These are phyloP conservation scores for Sycophila sp. DNA, from an alignment of 1,140 invertebrate genomes.

Conservation along the genomic window DNA sequence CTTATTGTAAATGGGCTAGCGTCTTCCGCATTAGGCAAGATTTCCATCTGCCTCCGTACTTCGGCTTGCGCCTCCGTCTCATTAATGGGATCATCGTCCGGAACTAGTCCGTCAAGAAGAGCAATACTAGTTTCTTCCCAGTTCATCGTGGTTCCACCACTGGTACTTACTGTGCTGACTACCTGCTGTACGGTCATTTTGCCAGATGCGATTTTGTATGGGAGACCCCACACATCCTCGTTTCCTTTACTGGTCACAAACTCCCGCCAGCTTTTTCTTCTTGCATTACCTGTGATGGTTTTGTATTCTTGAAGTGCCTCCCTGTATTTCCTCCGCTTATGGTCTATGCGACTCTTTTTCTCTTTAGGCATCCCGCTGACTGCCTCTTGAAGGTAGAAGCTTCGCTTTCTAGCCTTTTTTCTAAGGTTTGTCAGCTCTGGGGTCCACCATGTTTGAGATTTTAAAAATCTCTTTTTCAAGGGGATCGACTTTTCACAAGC, in stretches of 20 bases:
- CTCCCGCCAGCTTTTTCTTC: not conserved
- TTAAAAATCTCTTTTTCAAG: not conserved
- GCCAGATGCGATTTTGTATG: not conserved
- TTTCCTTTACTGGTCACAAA: not conserved
- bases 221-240: not conserved
- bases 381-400: too few relatives aligned
- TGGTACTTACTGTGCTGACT: not conserved
- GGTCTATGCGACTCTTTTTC: not conserved
- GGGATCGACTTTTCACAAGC: not conserved
- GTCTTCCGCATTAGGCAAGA: not conserved
- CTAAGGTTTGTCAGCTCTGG: not conserved
- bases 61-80: not conserved
- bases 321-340: too few relatives aligned
- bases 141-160: not conserved
- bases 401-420: not conserved
- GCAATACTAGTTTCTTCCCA: not conserved
- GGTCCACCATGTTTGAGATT: not conserved
- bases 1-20: not conserved
- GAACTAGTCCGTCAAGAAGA: not conserved
- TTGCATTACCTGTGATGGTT: not conserved
- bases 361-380: not conserved
- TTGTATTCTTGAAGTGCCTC: too few relatives aligned
- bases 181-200: not conserved
- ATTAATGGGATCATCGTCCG: not conserved
- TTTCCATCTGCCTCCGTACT: not conserved